These are phyloP conservation scores for Antennarius maculatus DNA, from an alignment of 2,797 vertebrate genomes.

Conservation along the genomic window DNA sequence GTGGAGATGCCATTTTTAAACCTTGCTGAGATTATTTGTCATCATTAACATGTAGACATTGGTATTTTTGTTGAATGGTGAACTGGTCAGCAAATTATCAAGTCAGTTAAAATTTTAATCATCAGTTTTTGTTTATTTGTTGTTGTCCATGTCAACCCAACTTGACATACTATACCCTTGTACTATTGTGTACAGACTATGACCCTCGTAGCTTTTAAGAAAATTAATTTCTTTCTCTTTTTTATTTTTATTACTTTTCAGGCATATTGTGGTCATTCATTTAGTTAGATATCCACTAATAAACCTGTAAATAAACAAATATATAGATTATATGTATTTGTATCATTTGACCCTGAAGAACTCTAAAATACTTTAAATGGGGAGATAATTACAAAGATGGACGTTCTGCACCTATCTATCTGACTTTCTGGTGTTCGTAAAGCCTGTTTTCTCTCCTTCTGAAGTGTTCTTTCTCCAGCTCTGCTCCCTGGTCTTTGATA, in stretches of 20 bases:
- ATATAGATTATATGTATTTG: conserved; percentile 87
- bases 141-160: conserved; percentile 44
- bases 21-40: conserved; percentile 51
- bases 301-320: conserved; percentile 88
- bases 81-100: conserved; percentile 63
- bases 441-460: conserved; percentile 61
- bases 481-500: conserved; percentile 65
- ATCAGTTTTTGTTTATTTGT: conserved; percentile 34
- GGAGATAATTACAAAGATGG: conserved; percentile 61
- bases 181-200: conserved; percentile 65
- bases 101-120: conserved; percentile 55
- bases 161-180: conserved; percentile 64
- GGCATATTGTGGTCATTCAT: conserved; percentile 72
- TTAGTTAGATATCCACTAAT: conserved; percentile 81
- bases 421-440: conserved; percentile 61
- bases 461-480: conserved; percentile 52
- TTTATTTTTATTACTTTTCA: conserved; percentile 49
- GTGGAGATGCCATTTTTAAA: conserved; percentile 51
- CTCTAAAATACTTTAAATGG: conserved; percentile 63
- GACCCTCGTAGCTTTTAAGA: conserved; percentile 57
- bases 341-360: conserved; percentile 81
- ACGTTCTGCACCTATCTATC: conserved; percentile 57
- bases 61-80: conserved; percentile 45
- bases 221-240: conserved; percentile 37
- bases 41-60: conserved; percentile 57